Conservation (phyloP, 2,797 vertebrate species). For the Anas bahamensis region DNA sequence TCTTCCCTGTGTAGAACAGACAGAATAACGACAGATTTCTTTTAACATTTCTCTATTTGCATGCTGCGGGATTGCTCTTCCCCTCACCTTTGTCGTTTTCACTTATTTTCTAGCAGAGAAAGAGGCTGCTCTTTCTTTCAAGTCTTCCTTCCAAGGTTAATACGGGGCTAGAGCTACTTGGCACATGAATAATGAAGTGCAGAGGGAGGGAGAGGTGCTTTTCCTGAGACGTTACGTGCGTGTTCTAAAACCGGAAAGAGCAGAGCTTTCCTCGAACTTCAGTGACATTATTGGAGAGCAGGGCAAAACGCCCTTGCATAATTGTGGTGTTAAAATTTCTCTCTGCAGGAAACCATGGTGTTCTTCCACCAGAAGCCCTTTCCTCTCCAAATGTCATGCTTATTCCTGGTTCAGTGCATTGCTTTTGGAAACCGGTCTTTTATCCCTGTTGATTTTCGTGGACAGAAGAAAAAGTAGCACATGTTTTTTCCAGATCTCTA, state of each 20-base stretch:
- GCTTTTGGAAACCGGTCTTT: neutral
- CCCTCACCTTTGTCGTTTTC: neutral
- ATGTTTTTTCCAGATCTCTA: neutral
- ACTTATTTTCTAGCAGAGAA: neutral
- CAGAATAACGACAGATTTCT: neutral
- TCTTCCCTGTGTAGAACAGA: neutral
- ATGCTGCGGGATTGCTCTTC: neutral
- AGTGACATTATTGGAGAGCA: fast-evolving
- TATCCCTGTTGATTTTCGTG: neutral
- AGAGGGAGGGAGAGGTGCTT: neutral
- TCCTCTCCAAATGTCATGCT: neutral
- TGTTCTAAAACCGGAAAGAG: neutral
- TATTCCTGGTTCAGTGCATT: neutral
- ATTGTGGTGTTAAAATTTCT: neutral
- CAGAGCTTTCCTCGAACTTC: neutral
- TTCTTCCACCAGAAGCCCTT: neutral
- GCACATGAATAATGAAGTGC: neutral
- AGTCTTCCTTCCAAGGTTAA: neutral
- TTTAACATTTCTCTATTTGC: neutral
- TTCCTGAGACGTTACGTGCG: neutral
- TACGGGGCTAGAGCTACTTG: neutral
- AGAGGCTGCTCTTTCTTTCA: neutral
- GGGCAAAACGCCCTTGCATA: neutral
- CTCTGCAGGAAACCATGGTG: neutral
- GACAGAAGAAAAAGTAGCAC: neutral